Evolutionary conservation across 1,140 invertebrate genomes (phyloP), one percentile per base, ranked within the genome.

Genomic region (Drosophila saltans): DNA sequence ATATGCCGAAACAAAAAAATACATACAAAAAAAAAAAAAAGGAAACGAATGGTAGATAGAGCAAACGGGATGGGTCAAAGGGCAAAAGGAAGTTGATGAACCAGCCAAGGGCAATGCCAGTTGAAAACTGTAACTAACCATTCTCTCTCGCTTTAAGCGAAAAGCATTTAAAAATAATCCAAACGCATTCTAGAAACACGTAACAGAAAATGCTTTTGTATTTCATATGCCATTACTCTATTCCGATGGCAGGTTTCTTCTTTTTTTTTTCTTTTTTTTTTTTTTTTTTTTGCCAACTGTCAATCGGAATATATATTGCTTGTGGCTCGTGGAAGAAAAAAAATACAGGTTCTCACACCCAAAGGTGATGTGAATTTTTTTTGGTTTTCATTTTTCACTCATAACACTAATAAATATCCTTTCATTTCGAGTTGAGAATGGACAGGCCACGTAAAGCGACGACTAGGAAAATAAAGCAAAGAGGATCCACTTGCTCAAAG

Each of bases 81-180:
- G 69, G 52, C n/a, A 26, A 21, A 71, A 78, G 69, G 36, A 80
- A 69, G 62, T 82, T 72, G 84, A 88, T 81, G 69, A 66, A 77
- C 59, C 67, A 33, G 74, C 75, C 73, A 65, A 65, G 45, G 73
- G 74, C 66, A 41, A 33, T 43, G 56, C 36, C 11, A 60, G 64
- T 67, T 28, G 66, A 21, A 45, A 76, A 60, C 73, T 43, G 43
- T 10, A 57, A 16, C 60, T 16, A 43, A 9, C 33, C 33, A 36
- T 36, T 36, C 40, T 65, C 43, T 70, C 43, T 70, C 60, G 60
- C 58, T 60, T 76, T 70, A 40, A 55, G 56, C 59, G 58, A 16
- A 11, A 28, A 16, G 16, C 30, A 43, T 24, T 59, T 59, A 24
- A 21, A 36, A 69, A 75, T 60, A 76, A 75, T 58, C 69, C 65